Conservation (phyloP, 2,113 vertebrate species). For the Scatophagus argus region DNA sequence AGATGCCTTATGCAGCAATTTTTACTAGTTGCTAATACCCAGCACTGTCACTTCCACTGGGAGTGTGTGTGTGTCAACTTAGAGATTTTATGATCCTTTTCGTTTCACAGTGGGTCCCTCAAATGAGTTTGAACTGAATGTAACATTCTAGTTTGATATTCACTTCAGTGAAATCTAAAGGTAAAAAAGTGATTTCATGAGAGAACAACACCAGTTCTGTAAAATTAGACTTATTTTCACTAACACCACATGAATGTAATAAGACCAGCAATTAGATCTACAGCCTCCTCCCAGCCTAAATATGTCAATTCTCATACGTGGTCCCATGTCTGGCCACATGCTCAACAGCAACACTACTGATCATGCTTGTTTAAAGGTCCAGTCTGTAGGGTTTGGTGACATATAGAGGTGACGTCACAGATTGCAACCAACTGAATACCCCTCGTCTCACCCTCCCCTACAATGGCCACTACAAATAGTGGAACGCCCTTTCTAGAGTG, state of each 20-base stretch:
- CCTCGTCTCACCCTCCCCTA: too few relatives aligned
- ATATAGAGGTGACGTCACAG: too few relatives aligned
- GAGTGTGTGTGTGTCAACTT: neutral
- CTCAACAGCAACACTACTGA: slow-evolving; percentile 8
- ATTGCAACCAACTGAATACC: too few relatives aligned
- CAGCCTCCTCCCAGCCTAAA: neutral
- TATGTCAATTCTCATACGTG: neutral
- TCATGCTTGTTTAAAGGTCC: slow-evolving; percentile 10
- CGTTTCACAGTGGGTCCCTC: neutral
- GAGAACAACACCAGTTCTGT: neutral
- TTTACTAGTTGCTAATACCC: neutral
- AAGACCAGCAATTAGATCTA: neutral
- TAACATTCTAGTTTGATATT: neutral
- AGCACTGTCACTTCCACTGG: neutral
- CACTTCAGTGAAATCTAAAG: neutral
- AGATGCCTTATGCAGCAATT: neutral
- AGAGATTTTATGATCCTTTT: neutral
- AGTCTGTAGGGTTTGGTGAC: too few relatives aligned
- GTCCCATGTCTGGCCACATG: neutral
- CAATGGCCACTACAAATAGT: too few relatives aligned
- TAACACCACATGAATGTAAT: neutral
- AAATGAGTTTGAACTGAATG: neutral
- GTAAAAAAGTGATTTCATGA: neutral
- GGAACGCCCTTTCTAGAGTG: too few relatives aligned
- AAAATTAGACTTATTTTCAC: neutral